Evolutionary conservation across 2,888 invertebrate species (phyloP), one percentile per base, ranked within the genome.

Genomic region (Syrphus vitripennis): DNA sequence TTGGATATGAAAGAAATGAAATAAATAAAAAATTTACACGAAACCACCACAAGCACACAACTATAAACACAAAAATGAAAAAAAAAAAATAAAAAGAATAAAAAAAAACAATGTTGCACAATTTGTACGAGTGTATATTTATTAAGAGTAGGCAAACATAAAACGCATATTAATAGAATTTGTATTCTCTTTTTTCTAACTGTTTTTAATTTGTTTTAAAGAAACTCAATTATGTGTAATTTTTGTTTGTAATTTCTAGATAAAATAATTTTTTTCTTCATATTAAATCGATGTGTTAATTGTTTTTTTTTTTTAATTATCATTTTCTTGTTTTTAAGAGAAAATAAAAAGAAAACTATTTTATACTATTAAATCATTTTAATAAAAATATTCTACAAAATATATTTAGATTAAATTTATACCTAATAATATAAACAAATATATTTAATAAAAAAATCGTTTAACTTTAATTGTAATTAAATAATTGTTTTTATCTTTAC

Each of bases 321-420:
- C 70, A 79, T 83, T 83, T 75, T 75, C 79, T 79, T 79, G 78
- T 79, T 83, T 83, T 83, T 81, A 81, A 76, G 80, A 79, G 70
- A 84, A 82, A 34, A 48, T 50, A 31, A 42, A 69, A 21, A 79
- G 31, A 59, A 63, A 82, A 82, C 82, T 76, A 65, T 81, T 83
- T 83, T 75, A 65, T 79, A 79, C 61, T 74, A 78, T 78, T 72
- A 75, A 65, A 63, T 70, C 55, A 63, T 81, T 61, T 70, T 55
- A 63, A 57, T 50, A 40, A 65, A 40, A 65, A 65, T 67, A 72
- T 67, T 74, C 63, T 74, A 45, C 31, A 65, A 45, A 65, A 65
- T 45, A 67, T 67, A 76, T 45, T 76, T 81, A 75, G 74, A 34
- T 74, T 76, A 80, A 69, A 55, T 65, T 45, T 80, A 72, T 74